Percentiles rank a stretch among this genome's conserved stretches.
Evolutionary conservation across 2,113 vertebrate species (phyloP).

Genomic region (Brachyhypopomus gauderio): DNA sequence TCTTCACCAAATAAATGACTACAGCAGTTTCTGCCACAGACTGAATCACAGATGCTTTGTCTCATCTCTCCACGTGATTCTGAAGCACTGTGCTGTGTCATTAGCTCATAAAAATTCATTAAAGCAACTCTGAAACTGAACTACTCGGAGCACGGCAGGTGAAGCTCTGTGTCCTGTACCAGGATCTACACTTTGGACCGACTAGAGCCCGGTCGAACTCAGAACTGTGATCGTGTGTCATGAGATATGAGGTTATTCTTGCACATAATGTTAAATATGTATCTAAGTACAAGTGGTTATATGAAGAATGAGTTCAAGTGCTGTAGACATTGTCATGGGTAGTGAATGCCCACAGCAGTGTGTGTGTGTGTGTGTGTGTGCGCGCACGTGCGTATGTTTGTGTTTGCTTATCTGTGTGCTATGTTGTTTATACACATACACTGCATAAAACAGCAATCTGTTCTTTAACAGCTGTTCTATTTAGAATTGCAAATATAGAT

Average conservation of each 20-base stretch:
- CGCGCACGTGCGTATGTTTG: neutral
- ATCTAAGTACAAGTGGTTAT: no score
- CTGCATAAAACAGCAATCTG: neutral
- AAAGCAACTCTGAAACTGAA: slow-evolving; percentile 7
- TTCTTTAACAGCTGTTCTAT: neutral
- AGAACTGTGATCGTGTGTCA: neutral
- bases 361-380: neutral
- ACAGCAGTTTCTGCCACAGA: slow-evolving; percentile 51
- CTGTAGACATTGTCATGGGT: no score
- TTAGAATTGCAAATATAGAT: neutral
- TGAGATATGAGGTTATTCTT: neutral
- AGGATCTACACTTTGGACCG: neutral
- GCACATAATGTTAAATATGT: neutral
- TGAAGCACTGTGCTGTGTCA: slow-evolving; percentile 28
- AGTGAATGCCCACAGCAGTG: no score
- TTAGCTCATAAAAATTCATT: slow-evolving; percentile 36
- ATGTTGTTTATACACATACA: neutral
- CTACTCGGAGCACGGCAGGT: slow-evolving; percentile 5
- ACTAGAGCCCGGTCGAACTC: neutral
- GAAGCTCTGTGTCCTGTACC: neutral
- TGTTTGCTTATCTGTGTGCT: neutral
- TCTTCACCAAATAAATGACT: slow-evolving; percentile 53
- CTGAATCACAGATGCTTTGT: no score
- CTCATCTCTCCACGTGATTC: slow-evolving; percentile 1
- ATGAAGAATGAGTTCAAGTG: no score